These are phyloP conservation scores for Brenthis ino DNA, from an alignment of 2,888 invertebrate genomes.

Conservation along the genomic window DNA sequence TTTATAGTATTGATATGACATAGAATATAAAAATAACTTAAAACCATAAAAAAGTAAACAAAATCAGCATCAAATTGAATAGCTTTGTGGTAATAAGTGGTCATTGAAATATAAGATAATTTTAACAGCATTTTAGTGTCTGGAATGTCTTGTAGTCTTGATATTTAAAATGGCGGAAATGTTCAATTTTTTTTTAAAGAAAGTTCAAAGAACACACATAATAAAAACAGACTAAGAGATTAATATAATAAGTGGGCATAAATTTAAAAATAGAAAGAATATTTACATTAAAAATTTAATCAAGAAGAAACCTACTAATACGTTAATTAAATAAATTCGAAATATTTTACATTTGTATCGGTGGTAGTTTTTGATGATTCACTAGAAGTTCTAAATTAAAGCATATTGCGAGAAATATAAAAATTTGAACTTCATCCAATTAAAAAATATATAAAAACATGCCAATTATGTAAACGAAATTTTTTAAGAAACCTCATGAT, in stretches of 20 bases:
- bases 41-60: no score
- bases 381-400: constrained; percentile 3
- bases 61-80: no score
- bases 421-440: neutral
- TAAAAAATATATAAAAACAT: neutral
- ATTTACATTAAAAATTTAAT: neutral
- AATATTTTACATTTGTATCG: constrained; percentile 15
- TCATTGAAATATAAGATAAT: neutral
- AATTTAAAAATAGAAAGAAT: neutral
- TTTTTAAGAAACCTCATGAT: neutral
- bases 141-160: constrained; percentile 2
- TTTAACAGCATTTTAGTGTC: neutral
- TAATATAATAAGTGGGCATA: neutral
- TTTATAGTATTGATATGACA: no score
- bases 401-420: constrained; percentile 3
- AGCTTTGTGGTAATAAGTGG: neutral
- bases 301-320: no score
- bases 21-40: no score
- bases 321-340: constrained; percentile 12
- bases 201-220: neutral
- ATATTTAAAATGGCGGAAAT: neutral
- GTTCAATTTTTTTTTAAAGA: neutral
- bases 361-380: constrained; percentile 16
- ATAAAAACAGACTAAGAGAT: neutral
- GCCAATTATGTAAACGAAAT: neutral